Evolutionary conservation across 2,888 invertebrate species (phyloP).

Genomic region (Copidosoma aretas): DNA sequence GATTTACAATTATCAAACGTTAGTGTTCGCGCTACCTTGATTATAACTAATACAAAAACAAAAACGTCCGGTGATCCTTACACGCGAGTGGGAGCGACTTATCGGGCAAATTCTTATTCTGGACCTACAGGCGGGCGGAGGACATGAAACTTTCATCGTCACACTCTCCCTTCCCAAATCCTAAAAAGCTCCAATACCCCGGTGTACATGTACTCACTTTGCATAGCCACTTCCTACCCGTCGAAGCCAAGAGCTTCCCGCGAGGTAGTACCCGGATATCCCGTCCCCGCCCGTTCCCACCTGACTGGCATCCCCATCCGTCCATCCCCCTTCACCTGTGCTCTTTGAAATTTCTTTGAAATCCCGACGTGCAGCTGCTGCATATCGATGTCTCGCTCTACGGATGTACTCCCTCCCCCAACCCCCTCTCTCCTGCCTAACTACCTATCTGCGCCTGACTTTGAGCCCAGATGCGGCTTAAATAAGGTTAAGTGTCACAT

Average conservation of each 20-base stretch:
- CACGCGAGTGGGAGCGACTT: neutral
- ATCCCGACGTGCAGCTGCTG: conserved; percentile 43
- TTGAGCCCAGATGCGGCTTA: conserved; percentile 38
- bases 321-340: neutral
- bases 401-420: too few species aligned
- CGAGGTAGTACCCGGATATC: neutral
- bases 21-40: too few species aligned
- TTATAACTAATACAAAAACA: too few species aligned
- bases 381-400: conserved; percentile 42
- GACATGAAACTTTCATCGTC: neutral
- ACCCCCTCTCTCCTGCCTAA: conserved; percentile 47
- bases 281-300: neutral
- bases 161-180: neutral
- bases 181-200: neutral
- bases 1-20: too few species aligned
- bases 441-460: conserved; percentile 42
- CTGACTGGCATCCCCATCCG: conserved; percentile 3
- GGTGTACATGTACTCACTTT: too few species aligned
- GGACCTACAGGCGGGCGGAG: neutral
- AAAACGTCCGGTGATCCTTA: too few species aligned
- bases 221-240: neutral
- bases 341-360: conserved; percentile 45
- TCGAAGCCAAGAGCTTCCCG: neutral
- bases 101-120: neutral
- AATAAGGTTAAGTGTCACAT: conserved; percentile 47